phyloP scores from a whole-genome alignment of 2,797 vertebrate species.

The Phrynocephalus guinanensis region DNA sequence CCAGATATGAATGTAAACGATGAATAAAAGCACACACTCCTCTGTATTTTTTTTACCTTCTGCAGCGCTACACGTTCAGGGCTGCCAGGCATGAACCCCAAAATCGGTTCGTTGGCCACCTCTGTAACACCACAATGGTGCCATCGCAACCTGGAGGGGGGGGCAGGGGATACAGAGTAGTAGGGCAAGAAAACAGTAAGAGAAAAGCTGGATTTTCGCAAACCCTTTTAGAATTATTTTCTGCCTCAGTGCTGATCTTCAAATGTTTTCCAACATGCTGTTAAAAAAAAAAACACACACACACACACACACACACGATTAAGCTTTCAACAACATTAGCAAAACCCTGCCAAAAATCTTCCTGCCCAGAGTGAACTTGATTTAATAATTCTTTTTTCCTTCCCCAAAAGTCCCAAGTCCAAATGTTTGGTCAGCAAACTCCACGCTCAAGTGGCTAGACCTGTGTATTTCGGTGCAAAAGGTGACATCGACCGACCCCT shows the following conservation, averaged over 20 bases:
- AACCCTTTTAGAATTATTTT: not conserved
- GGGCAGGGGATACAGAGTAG: not conserved
- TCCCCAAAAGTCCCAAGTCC: conserved; percentile 14
- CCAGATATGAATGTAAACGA: not conserved
- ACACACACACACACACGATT: too few relatives aligned
- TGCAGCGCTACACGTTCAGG: conserved; percentile 83
- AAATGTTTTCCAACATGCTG: too few relatives aligned
- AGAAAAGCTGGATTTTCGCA: not conserved
- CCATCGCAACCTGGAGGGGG: conserved; percentile 78
- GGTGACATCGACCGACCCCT: not conserved
- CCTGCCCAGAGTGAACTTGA: not conserved
- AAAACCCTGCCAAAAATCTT: too few relatives aligned
- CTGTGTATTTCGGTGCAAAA: not conserved
- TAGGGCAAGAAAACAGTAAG: not conserved
- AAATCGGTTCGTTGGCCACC: conserved; percentile 91
- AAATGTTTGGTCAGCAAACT: not conserved
- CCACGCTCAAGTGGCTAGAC: rapidly evolving
- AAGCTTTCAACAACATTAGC: too few relatives aligned
- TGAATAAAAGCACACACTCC: not conserved
- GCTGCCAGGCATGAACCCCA: conserved; percentile 86
- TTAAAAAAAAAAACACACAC: too few relatives aligned
- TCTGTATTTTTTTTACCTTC: conserved; percentile 77
- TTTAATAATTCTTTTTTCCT: not conserved
- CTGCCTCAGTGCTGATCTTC: too few relatives aligned
- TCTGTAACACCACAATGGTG: conserved; percentile 74